Base-by-base conservation (phyloP, 2,113 vertebrate genomes). In the Silurus glanis region DNA sequence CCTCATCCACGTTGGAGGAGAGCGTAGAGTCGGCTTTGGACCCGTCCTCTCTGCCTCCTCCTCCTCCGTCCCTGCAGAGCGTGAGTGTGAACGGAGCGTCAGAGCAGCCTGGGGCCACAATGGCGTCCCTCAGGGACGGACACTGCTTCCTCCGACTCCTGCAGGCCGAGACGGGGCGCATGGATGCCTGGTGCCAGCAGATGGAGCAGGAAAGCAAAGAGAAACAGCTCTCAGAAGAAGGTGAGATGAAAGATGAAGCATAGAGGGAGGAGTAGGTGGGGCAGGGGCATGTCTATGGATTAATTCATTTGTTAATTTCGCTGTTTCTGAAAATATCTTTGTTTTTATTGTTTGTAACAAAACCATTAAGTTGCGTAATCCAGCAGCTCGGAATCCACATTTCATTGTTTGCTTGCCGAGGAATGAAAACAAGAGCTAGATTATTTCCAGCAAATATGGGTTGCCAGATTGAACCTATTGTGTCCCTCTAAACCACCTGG, bases 161-260 rank as follows among this genome's bases (percentile, higher is more conserved):
- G 88, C 98, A 99, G 93, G 98, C 98, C 0, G 98, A 99, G 91
- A 97, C 97, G 0, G 98, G 97, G 83, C 95, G 98, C 83, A 96
- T 99, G 91, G 98, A 99, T 89, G 97, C 98, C 89, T 99, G 98
- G 98, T 99, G 98, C 92, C 97, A 96, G 86, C 98, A 99, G 96
- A 99, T 99, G 98, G 97, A 99, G 91, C 96, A 97, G 94, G 98
- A 99, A 94, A 97, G 97, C 94, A 97, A 97, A 95, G 97, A 99
- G 93, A 97, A 98, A 92, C 96, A 93, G 91, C 96, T 99, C 89
- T 97, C 97, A 89, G 98, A 99, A 92, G 98, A 99, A 95, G 97
- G 98, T 99, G 69, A 84, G 81, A 28, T 64, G 47, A 8, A 13
- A 6, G 23, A 9, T 37, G 12, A 58, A 53, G 49, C 10, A 23